Percentiles rank a stretch among this genome's conserved stretches.
Evolutionary conservation across 2,113 vertebrate genomes (phyloP).

Genomic region (Tyto alba): DNA sequence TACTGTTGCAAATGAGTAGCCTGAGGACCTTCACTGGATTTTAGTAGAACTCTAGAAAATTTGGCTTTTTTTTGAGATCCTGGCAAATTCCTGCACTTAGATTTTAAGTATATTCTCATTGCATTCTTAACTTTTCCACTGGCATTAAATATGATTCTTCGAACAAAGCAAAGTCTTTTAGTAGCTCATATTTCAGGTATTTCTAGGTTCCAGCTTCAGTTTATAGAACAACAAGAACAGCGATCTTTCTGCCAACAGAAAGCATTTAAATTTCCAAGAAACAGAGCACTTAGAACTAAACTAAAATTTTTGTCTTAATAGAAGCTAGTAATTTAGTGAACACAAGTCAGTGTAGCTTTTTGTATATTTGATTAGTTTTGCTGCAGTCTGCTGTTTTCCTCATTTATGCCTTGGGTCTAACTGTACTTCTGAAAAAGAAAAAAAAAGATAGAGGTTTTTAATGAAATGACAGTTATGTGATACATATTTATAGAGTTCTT

Average conservation of each 20-base stretch:
- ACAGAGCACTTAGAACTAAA: not conserved
- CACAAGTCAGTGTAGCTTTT: not conserved
- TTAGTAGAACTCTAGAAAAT: not conserved
- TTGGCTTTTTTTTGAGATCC: not conserved
- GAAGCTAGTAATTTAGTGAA: not conserved
- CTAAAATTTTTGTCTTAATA: not conserved
- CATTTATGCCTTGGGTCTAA: not conserved
- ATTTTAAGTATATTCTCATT: not conserved
- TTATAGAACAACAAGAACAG: not conserved
- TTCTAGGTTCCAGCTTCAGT: not conserved
- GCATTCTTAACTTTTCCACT: not conserved
- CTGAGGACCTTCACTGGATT: not conserved
- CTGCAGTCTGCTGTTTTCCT: not conserved
- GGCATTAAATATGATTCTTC: not conserved
- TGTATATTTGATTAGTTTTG: not conserved
- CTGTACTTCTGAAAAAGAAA: not conserved
- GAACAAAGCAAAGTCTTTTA: not conserved
- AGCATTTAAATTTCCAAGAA: not conserved
- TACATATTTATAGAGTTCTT: not conserved
- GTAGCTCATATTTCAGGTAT: not conserved
- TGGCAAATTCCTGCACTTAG: not conserved
- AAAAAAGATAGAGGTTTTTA: not conserved
- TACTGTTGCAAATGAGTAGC: not conserved
- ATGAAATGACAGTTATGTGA: not conserved
- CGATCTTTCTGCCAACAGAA: not conserved